Conservation (phyloP, 2,113 vertebrate species). For the Polyodon spathula region DNA sequence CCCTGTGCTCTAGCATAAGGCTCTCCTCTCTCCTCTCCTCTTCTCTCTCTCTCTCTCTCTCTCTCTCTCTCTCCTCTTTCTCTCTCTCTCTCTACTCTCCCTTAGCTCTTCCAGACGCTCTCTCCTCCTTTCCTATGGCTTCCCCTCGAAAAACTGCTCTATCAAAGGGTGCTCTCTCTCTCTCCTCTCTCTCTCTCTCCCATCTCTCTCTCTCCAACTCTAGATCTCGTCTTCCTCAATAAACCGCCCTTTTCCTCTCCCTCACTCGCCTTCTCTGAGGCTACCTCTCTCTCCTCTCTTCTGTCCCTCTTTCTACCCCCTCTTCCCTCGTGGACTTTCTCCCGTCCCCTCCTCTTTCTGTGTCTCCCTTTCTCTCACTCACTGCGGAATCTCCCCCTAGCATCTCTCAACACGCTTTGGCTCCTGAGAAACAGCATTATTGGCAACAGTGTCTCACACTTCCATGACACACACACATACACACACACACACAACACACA, state of each 20-base stretch:
- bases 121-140: background rate
- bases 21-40: too few relatives aligned
- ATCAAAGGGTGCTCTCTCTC: too few relatives aligned
- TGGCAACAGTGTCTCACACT: slow-evolving; percentile 52
- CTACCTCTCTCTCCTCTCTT: background rate
- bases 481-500: slow-evolving; percentile 40
- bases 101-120: slow-evolving; percentile 18
- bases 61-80: slow-evolving; percentile 27
- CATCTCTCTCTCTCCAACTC: slow-evolving; percentile 26
- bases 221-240: background rate
- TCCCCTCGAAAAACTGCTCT: too few relatives aligned
- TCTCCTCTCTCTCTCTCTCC: slow-evolving; percentile 24
- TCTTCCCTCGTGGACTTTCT: slow-evolving; percentile 13
- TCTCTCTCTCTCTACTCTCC: slow-evolving; percentile 25
- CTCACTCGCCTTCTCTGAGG: slow-evolving; percentile 15
- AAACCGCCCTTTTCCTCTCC: slow-evolving; percentile 31
- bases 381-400: background rate
- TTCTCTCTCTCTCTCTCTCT: slow-evolving; percentile 23
- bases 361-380: slow-evolving; percentile 7
- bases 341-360: slow-evolving; percentile 6
- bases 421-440: slow-evolving; percentile 53
- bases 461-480: slow-evolving; percentile 45
- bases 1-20: too few relatives aligned
- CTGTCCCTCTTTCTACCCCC: slow-evolving; percentile 14
- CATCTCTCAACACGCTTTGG: slow-evolving; percentile 18